A percentile compares a stretch with the other conserved stretches of the same genome.
Evolutionary conservation across 53 echinoderm and acorn worm genomes (phyloP).

Genomic region (Paelopatides confundens): DNA sequence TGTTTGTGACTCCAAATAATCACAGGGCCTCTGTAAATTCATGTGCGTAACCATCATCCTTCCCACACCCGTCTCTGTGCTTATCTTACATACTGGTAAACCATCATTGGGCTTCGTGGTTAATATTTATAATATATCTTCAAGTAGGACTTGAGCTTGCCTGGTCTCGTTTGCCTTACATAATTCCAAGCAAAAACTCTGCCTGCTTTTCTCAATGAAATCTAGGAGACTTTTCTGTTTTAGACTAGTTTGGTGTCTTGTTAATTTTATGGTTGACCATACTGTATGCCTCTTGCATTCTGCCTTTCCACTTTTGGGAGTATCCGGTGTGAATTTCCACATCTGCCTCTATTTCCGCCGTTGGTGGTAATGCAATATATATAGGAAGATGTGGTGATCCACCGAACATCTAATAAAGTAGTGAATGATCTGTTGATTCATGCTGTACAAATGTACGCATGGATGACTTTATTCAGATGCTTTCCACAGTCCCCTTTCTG

Average conservation of each 20-base stretch:
- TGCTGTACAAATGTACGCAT: constrained; percentile 64
- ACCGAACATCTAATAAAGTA: constrained; percentile 55
- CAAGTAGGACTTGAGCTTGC: constrained; percentile 47
- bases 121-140: constrained; percentile 32
- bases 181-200: constrained; percentile 56
- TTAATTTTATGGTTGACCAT: background rate
- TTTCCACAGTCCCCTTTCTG: constrained; percentile 26
- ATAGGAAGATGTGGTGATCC: constrained; percentile 49
- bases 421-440: too few species aligned
- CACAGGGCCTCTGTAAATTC: constrained; percentile 22
- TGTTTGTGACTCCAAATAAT: background rate
- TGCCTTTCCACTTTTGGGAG: background rate
- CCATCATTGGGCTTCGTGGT: constrained; percentile 17
- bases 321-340: background rate
- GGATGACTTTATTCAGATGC: background rate
- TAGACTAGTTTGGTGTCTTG: background rate
- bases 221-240: constrained; percentile 13
- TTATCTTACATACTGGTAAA: constrained; percentile 52
- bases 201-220: constrained; percentile 23
- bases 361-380: constrained; percentile 41
- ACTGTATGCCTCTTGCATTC: constrained; percentile 6
- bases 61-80: constrained; percentile 58
- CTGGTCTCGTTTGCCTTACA: constrained; percentile 17
- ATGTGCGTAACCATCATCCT: background rate
- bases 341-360: background rate